phyloP scores from a whole-genome alignment of 1,140 invertebrate genomes.

The Aphidius gifuensis region DNA sequence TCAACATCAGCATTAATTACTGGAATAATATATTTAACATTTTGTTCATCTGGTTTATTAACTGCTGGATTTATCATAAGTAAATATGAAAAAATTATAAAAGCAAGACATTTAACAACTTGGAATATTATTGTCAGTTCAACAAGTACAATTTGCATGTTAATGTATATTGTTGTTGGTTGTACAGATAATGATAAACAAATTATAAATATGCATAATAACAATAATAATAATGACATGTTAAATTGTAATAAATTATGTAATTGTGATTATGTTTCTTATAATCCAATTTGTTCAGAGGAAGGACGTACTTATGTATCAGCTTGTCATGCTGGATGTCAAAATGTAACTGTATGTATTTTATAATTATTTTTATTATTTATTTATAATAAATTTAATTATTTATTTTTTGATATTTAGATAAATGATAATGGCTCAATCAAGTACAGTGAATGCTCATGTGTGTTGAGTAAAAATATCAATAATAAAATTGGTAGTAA shows the following conservation, averaged over 20 bases:
- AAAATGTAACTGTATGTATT: constrained; percentile 39
- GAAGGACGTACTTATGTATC: constrained; percentile 65
- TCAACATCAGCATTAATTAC: constrained; percentile 67
- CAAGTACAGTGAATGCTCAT: constrained; percentile 58
- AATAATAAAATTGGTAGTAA: constrained; percentile 22
- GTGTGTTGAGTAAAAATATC: constrained; percentile 39
- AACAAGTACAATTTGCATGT: constrained; percentile 62
- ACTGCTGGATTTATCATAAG: constrained; percentile 68
- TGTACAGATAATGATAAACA: constrained; percentile 62
- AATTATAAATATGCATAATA: constrained; percentile 41
- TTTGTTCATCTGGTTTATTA: constrained; percentile 70
- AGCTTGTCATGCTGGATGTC: constrained; percentile 70
- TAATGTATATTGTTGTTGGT: constrained; percentile 68
- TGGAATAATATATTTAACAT: constrained; percentile 67
- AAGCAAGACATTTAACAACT: constrained; percentile 64
- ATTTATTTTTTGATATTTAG: constrained; percentile 19
- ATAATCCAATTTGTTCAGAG: constrained; percentile 66
- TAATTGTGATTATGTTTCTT: constrained; percentile 65
- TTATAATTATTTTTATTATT: not conserved
- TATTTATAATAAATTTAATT: not conserved
- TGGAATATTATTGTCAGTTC: constrained; percentile 73
- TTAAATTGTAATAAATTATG: constrained; percentile 64
- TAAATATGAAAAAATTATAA: constrained; percentile 60
- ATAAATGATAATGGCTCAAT: constrained; percentile 35
- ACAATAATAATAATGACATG: constrained; percentile 50